Base-by-base conservation (phyloP, 2,113 vertebrate species). In the Pangasianodon hypophthalmus region DNA sequence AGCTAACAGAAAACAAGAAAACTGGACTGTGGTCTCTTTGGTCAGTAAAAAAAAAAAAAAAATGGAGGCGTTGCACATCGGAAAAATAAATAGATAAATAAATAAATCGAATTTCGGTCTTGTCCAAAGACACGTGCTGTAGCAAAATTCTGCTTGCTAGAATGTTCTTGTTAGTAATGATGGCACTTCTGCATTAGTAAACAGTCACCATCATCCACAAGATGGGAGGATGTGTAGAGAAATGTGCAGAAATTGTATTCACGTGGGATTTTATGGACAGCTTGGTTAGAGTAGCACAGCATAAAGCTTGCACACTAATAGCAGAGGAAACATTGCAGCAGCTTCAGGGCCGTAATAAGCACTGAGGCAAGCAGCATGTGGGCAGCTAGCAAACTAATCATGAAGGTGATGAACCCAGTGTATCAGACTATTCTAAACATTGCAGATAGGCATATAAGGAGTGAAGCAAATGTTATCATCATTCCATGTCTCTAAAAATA, bases 341-440 rank as follows among this genome's bases (percentile, higher is more conserved):
- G 80, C 82, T 88, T 88, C 44, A 46, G 81, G 79, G 87, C 7
- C 32, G 29, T 88, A 83, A 83, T 71, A 54, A 83, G 64, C 87
- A 56, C 87, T 19, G 62, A 84, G 32, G 32, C 62, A 56, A 11
- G 37, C 32, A 83, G 62, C 62, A 83, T 83, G 62, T 83, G 80
- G 87, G 80, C 87, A 88, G 87, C 48, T 71, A 56, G 50, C 62
- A 83, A 44, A 56, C 48, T 41, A 56, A 54, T 19, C 29, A 32
- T 29, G 58, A 26, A 67, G 26, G 56, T 88, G 37, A 58, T 44
- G 19, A 41, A 80, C 60, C 13, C 26, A 32, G 21, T 48, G 14
- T 62, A 46, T 60, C 48, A 29, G 19, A 18, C 46, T 52, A 54
- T 32, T 81, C 26, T 50, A 16, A 24, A 62, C 52, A 86, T 13